Percentiles rank a stretch among this genome's conserved stretches.
phyloP scores from a whole-genome alignment of 2,113 vertebrate genomes.

The Rhinichthys klamathensis region DNA sequence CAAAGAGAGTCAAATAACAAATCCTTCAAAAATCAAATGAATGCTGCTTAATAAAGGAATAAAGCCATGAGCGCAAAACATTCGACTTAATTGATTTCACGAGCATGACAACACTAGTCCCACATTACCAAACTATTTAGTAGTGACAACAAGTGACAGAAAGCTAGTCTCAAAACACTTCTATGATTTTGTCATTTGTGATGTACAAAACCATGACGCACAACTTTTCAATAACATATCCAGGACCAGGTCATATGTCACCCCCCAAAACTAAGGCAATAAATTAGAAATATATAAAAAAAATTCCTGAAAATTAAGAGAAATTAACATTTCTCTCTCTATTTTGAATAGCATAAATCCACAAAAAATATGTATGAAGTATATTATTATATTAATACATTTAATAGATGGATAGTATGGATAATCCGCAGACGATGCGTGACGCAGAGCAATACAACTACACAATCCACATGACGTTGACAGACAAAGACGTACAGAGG shows the following conservation, averaged over 20 bases:
- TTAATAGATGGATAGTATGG: neutral
- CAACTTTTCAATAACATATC: neutral
- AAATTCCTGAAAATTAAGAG: no score
- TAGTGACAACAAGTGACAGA: neutral
- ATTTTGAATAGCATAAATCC: neutral
- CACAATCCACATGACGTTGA: no score
- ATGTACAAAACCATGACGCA: neutral
- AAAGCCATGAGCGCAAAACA: slow-evolving; percentile 40
- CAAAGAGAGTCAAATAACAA: slow-evolving; percentile 16
- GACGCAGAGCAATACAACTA: no score
- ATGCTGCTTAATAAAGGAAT: slow-evolving; percentile 58
- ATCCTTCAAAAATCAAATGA: slow-evolving; percentile 51
- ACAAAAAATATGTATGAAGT: no score
- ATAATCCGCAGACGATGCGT: no score
- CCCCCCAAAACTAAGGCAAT: no score
- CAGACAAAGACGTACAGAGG: no score
- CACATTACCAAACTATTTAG: neutral
- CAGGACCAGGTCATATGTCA: neutral
- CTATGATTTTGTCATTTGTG: neutral
- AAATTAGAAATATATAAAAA: no score
- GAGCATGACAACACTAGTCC: neutral
- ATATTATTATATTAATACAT: neutral
- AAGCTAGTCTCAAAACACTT: neutral
- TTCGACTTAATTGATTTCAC: slow-evolving; percentile 19
- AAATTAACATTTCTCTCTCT: no score